Percentiles rank a stretch among this genome's conserved stretches.
Conservation (phyloP, 2,113 vertebrate species). For the Hystrix brachyura region DNA sequence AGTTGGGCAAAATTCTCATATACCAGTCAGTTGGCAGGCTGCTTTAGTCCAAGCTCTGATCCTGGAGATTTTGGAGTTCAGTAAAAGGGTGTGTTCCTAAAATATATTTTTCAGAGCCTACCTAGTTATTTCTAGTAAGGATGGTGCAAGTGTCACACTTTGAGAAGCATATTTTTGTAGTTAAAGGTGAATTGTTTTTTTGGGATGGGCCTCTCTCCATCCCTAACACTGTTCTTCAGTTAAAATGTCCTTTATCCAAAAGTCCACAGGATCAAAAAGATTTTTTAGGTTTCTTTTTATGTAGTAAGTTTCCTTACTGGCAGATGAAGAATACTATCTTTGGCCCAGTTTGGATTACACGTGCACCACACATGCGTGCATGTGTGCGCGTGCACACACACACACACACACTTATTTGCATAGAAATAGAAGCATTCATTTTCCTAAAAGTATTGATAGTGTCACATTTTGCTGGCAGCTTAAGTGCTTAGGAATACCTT, state of each 20-base stretch:
- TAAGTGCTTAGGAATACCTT: background rate
- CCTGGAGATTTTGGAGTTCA: background rate
- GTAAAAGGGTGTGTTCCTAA: background rate
- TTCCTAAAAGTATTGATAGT: background rate
- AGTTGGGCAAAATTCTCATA: background rate
- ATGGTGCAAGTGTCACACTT: background rate
- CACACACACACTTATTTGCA: background rate
- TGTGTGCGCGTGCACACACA: background rate
- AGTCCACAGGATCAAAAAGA: background rate
- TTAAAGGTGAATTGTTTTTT: background rate
- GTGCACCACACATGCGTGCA: no score
- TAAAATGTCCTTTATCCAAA: background rate
- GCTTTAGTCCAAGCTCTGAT: background rate
- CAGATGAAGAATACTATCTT: background rate
- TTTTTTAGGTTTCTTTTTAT: background rate
- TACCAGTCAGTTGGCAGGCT: background rate
- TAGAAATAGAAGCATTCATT: conserved; percentile 4
- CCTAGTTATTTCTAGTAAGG: conserved; percentile 14
- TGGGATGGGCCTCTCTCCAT: background rate
- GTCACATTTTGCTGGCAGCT: background rate
- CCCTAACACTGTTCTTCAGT: background rate
- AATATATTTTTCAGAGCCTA: conserved; percentile 15
- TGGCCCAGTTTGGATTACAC: background rate
- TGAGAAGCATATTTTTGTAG: background rate
- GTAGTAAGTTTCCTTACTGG: background rate